These are phyloP conservation scores for Congeria kusceri DNA, from an alignment of 2,888 invertebrate genomes.

Conservation along the genomic window DNA sequence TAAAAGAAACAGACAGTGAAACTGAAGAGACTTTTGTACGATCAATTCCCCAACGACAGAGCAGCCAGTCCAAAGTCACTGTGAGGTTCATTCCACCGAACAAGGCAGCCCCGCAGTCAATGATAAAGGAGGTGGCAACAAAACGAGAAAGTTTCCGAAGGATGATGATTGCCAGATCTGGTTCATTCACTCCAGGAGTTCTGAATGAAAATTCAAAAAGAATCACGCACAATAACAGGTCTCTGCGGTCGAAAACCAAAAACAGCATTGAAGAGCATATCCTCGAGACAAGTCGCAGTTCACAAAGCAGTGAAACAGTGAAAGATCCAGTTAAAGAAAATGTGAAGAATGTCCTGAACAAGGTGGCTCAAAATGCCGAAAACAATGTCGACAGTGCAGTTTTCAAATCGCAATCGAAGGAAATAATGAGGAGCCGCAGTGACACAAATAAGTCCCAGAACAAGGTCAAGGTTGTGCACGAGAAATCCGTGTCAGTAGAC, in stretches of 20 bases:
- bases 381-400: constrained; percentile 19
- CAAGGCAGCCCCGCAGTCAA: constrained; percentile 79
- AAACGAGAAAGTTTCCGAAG: constrained; percentile 79
- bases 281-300: constrained; percentile 36
- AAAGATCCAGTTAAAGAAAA: constrained; percentile 50
- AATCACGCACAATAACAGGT: constrained; percentile 45
- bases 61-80: constrained; percentile 75
- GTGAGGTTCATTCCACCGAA: constrained; percentile 78
- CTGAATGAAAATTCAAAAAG: constrained; percentile 51
- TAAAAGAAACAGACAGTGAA: constrained; percentile 78
- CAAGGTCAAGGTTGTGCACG: constrained; percentile 58
- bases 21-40: constrained; percentile 69
- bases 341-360: constrained; percentile 42
- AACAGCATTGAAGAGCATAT: constrained; percentile 57
- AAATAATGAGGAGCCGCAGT: constrained; percentile 55
- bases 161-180: constrained; percentile 78
- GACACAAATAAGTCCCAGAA: constrained; percentile 54
- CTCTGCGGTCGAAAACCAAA: constrained; percentile 53
- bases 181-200: constrained; percentile 67
- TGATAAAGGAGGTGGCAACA: constrained; percentile 79
- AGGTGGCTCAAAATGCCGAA: constrained; percentile 40
- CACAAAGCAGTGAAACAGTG: constrained; percentile 14
- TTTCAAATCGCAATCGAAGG: constrained; percentile 20
- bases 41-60: constrained; percentile 64
- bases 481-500: constrained; percentile 61